Evolutionary conservation across 2,888 invertebrate species (phyloP), one percentile per base, ranked within the genome.

Genomic region (Liodrosophila aerea): DNA sequence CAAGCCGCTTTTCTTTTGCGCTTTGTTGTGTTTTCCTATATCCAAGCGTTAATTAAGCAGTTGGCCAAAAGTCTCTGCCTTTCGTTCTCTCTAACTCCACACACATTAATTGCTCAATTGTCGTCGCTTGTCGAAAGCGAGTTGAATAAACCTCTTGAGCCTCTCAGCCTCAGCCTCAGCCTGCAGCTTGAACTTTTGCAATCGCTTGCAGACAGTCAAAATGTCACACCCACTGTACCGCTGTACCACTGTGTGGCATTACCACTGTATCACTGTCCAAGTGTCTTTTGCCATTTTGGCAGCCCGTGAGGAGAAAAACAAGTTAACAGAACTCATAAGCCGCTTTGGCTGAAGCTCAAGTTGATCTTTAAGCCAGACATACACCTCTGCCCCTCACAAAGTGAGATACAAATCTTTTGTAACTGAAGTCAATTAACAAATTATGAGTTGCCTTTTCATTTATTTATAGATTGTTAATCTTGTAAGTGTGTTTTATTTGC

Each of bases 41-140:
- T 59, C 46, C 31, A 69, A 52, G 34, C 36, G 34, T 51, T 73
- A 57, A 70, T 70, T 61, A 70, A 72, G 40, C 61, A 51, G 50
- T 13, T 73, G 73, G 61, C 61, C 62, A 62, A 73, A 67, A 67
- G 40, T 51, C 57, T 67, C 52, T 58, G 68, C 34, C 45, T 27
- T 16, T 43, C 37, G 13, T 4, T 37, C 37, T 27, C 9, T 44
- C 12, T 46, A n/a, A n/a, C 33, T 58, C 37, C 34, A 36, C 37
- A 4, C 12, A 29, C 77, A 81, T 84, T 84, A 76, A 76, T 84
- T 76, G 76, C 85, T 84, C 77, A 76, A 76, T 76, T 76, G 85
- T 46, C 47, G 43, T 7, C 30, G 12, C 2, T 41, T 34, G 34
- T n/a, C 15, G 15, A 31, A 51, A 22, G 36, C 50, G 62, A 74